Conservation (phyloP, 1,140 invertebrate species). For the Glomeris maerens region DNA sequence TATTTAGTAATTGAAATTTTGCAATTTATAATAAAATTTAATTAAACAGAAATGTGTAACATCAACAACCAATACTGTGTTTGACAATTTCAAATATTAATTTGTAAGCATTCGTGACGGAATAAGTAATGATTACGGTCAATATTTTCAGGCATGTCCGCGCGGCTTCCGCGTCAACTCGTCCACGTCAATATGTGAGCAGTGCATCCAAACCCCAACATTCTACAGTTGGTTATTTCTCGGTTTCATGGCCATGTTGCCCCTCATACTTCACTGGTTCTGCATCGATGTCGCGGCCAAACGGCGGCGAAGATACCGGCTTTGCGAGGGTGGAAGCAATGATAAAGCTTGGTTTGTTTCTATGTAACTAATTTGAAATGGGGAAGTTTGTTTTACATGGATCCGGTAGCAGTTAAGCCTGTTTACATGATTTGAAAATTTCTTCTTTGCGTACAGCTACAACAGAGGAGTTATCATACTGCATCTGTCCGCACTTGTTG, state of each 20-base stretch:
- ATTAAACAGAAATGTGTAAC: too few species aligned
- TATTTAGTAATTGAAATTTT: too few species aligned
- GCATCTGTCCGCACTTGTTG: slow-evolving; percentile 63
- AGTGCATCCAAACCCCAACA: slow-evolving; percentile 55
- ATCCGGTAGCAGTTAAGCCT: too few species aligned
- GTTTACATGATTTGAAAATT: background rate
- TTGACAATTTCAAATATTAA: too few species aligned
- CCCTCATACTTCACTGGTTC: slow-evolving; percentile 75
- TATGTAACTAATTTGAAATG: background rate
- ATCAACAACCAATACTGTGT: too few species aligned
- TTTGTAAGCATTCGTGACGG: too few species aligned
- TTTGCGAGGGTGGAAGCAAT: background rate
- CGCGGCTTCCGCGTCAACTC: slow-evolving; percentile 55
- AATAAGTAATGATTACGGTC: slow-evolving; percentile 34
- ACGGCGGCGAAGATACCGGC: slow-evolving; percentile 47
- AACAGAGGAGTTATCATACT: slow-evolving; percentile 51
- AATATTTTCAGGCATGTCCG: slow-evolving; percentile 70
- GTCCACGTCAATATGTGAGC: slow-evolving; percentile 47
- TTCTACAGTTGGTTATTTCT: slow-evolving; percentile 92
- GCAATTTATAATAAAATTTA: too few species aligned
- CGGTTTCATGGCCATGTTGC: slow-evolving; percentile 76
- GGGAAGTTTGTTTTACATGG: too few species aligned
- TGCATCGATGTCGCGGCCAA: slow-evolving; percentile 73
- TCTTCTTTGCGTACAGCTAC: slow-evolving; percentile 40
- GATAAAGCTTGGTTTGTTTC: background rate